Base-by-base conservation (phyloP, 2,888 invertebrate species). In the Pemphredon lugubris region DNA sequence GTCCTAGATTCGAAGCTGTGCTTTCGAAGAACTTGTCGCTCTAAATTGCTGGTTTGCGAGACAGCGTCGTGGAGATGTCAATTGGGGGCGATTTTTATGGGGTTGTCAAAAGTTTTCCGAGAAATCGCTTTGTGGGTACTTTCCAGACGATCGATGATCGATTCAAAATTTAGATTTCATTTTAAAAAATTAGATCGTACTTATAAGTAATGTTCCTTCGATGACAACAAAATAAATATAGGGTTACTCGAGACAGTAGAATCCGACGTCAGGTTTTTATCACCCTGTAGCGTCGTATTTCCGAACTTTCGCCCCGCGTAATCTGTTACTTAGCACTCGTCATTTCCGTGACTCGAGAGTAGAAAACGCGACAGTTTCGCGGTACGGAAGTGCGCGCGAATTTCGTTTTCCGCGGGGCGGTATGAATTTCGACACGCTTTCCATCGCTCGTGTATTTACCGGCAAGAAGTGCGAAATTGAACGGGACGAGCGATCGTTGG, bases 371-470 rank as follows among this genome's bases (percentile, higher is more conserved):
- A 23, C 45, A 7, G 32, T 20, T 47, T 9, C 1, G 21, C 13
- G 30, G 18, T 5, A 13, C 16, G 26, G 21, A 14, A 51, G 11
- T 23, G n/a, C 21, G 13, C 30, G 63, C 4, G 34, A 42, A 58
- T 69, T 65, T 53, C 50, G 40, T 5, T 66, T 70, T 71, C 54
- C 50, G 26, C 26, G 60, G 14, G 32, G 34, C 37, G 64, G 58
- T 57, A 50, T 40, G 45, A 53, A 53, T 66, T 69, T 73, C 68
- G 74, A 54, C 68, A 78, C 77, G 71, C 75, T 81, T 81, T 79
- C 75, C 60, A 57, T 59, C 30, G 68, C 64, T 42, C 48, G 47
- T 51, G 42, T 44, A 42, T 34, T 42, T 45, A 16, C 21, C 21
- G 61, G 20, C 48, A 50, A 68, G 54, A 72, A 55, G 40, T 42